These are phyloP conservation scores for Strigops habroptila DNA, from an alignment of 2,113 vertebrate species.

Conservation along the genomic window DNA sequence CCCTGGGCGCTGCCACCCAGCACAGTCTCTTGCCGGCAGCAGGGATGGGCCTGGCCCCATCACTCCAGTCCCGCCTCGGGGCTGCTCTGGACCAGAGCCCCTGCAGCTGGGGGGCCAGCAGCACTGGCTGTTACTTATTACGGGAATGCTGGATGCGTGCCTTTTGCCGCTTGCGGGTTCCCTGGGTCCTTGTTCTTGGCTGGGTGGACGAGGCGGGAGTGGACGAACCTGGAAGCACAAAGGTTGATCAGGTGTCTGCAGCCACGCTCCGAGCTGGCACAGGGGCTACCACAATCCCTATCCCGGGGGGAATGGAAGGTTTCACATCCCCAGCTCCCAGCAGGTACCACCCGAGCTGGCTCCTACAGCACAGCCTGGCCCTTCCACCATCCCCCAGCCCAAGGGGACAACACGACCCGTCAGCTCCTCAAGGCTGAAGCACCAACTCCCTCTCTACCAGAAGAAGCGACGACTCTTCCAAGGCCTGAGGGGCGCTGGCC, in stretches of 20 bases:
- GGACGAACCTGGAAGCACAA: constrained; percentile 75
- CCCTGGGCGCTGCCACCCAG: too few species aligned
- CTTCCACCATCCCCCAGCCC: fast-evolving
- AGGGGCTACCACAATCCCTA: fast-evolving
- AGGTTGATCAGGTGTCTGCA: not conserved
- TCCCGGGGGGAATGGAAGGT: fast-evolving
- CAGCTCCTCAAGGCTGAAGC: not conserved
- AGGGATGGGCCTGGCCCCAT: too few species aligned
- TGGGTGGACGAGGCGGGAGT: constrained; percentile 88
- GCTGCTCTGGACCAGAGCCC: not conserved
- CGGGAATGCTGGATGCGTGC: constrained; percentile 88
- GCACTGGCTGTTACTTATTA: constrained; percentile 80
- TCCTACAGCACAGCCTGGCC: not conserved
- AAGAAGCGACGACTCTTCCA: constrained; percentile 54
- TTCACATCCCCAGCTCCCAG: too few species aligned
- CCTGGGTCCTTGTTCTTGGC: constrained; percentile 86
- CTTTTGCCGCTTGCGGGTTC: constrained; percentile 87
- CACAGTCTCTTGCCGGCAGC: too few species aligned
- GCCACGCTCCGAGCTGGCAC: not conserved
- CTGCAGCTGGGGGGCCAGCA: not conserved
- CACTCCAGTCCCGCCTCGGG: too few species aligned
- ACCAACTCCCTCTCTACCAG: constrained; percentile 75
- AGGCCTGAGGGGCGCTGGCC: constrained; percentile 83
- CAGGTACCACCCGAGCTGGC: too few species aligned
- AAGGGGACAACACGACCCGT: fast-evolving